Evolutionary conservation across 2,113 vertebrate genomes (phyloP).

Genomic region (Pseudorasbora parva): DNA sequence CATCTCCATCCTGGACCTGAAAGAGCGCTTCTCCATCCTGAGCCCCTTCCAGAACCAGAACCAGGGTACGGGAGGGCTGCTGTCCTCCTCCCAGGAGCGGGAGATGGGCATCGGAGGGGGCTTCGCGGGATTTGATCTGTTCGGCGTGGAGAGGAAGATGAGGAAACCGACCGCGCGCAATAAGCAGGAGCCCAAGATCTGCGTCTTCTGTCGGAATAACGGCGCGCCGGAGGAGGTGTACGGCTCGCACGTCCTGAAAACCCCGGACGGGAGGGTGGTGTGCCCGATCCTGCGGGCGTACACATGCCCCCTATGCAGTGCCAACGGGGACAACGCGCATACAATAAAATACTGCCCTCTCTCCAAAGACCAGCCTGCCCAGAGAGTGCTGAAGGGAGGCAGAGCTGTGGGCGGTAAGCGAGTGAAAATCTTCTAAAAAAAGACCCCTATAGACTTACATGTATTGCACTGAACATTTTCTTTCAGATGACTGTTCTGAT

Average conservation of each 20-base stretch:
- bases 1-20: slow-evolving; percentile 77
- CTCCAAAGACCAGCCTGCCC: slow-evolving; percentile 81
- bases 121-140: slow-evolving; percentile 77
- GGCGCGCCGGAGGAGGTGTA: slow-evolving; percentile 83
- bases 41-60: slow-evolving; percentile 77
- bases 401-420: slow-evolving; percentile 83
- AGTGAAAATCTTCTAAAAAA: slow-evolving; percentile 79
- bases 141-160: slow-evolving; percentile 78
- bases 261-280: slow-evolving; percentile 80
- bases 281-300: slow-evolving; percentile 83
- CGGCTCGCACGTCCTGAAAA: slow-evolving; percentile 84
- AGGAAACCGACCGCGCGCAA: slow-evolving; percentile 71
- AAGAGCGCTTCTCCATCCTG: slow-evolving; percentile 79
- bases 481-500: slow-evolving; percentile 78
- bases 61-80: slow-evolving; percentile 63
- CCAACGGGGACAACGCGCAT: slow-evolving; percentile 84
- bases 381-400: slow-evolving; percentile 80
- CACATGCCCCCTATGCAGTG: slow-evolving; percentile 83
- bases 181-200: slow-evolving; percentile 84
- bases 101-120: slow-evolving; percentile 72
- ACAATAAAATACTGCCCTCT: slow-evolving; percentile 86
- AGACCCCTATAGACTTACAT: slow-evolving; percentile 62
- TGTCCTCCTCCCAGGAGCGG: slow-evolving; percentile 60
- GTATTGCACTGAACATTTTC: slow-evolving; percentile 83
- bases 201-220: slow-evolving; percentile 86